Evolutionary conservation across 2,113 vertebrate genomes (phyloP).

Genomic region (Planiliza haematocheilus): DNA sequence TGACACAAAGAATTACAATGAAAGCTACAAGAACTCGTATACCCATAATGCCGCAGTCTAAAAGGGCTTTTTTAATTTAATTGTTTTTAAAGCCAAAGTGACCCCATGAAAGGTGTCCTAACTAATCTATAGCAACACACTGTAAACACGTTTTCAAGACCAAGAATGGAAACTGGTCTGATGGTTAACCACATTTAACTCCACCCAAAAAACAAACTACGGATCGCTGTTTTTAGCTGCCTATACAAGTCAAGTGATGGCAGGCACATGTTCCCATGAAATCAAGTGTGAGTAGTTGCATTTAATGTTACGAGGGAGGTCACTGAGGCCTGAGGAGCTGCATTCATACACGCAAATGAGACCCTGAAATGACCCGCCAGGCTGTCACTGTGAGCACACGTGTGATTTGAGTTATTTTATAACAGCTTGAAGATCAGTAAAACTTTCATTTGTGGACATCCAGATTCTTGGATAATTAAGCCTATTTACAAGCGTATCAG

Average conservation of each 20-base stretch:
- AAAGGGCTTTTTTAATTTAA: constrained; percentile 6
- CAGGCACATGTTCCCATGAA: not conserved
- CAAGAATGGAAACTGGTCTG: not conserved
- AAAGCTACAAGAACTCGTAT: not conserved
- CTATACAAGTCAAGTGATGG: constrained; percentile 11
- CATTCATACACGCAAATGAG: not conserved
- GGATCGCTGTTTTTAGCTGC: constrained; percentile 36
- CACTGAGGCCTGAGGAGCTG: not conserved
- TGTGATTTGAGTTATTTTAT: too few relatives aligned
- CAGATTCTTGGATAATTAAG: too few relatives aligned
- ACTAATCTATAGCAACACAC: not conserved
- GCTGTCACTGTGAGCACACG: not conserved
- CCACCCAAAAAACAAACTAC: too few relatives aligned
- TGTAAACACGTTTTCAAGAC: constrained; percentile 19
- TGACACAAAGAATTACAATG: not conserved
- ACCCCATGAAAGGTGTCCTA: not conserved
- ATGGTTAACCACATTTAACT: not conserved
- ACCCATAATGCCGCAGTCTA: constrained; percentile 6
- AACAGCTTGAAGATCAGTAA: too few relatives aligned
- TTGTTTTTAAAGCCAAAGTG: not conserved
- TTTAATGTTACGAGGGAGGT: too few relatives aligned
- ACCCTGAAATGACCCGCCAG: not conserved
- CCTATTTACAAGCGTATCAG: constrained; percentile 20
- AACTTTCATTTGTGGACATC: too few relatives aligned
- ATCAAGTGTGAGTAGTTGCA: not conserved